Evolutionary conservation across 2,888 invertebrate species (phyloP).

Genomic region (Thyatira batis): DNA sequence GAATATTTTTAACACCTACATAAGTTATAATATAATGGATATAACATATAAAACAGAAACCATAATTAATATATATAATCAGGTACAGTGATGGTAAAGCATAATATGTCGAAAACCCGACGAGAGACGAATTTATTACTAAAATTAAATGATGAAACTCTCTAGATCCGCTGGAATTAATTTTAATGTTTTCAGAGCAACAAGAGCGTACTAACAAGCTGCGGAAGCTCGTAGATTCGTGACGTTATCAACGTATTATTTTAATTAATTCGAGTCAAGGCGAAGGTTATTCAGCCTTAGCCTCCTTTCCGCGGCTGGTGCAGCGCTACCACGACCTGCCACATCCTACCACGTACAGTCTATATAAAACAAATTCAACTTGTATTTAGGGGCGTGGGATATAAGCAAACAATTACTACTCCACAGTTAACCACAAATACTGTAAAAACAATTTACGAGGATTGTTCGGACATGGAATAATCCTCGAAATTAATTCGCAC

Average conservation of each 20-base stretch:
- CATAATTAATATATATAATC: background rate
- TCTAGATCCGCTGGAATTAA: slow-evolving; percentile 28
- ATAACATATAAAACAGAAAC: background rate
- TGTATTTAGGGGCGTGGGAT: slow-evolving; percentile 26
- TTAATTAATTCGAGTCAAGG: slow-evolving; percentile 55
- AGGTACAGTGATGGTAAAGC: slow-evolving; percentile 1
- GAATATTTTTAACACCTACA: too few species aligned
- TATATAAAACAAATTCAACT: slow-evolving; percentile 46
- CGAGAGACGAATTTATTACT: slow-evolving; percentile 37
- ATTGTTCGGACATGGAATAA: too few species aligned
- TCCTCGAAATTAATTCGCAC: too few species aligned
- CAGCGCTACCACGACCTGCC: slow-evolving; percentile 22
- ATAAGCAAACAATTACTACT: slow-evolving; percentile 30
- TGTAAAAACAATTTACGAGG: too few species aligned
- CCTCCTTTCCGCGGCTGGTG: slow-evolving; percentile 13
- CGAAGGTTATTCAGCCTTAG: slow-evolving; percentile 26
- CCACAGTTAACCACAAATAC: slow-evolving; percentile 18
- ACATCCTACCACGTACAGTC: slow-evolving; percentile 14
- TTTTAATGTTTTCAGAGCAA: slow-evolving; percentile 45
- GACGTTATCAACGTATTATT: slow-evolving; percentile 54
- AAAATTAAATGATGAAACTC: slow-evolving; percentile 7
- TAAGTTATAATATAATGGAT: background rate
- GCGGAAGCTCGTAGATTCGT: slow-evolving; percentile 42
- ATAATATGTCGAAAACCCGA: slow-evolving; percentile 39
- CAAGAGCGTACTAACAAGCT: slow-evolving; percentile 52